Evolutionary conservation across 2,797 vertebrate species (phyloP).

Genomic region (Channa striata): DNA sequence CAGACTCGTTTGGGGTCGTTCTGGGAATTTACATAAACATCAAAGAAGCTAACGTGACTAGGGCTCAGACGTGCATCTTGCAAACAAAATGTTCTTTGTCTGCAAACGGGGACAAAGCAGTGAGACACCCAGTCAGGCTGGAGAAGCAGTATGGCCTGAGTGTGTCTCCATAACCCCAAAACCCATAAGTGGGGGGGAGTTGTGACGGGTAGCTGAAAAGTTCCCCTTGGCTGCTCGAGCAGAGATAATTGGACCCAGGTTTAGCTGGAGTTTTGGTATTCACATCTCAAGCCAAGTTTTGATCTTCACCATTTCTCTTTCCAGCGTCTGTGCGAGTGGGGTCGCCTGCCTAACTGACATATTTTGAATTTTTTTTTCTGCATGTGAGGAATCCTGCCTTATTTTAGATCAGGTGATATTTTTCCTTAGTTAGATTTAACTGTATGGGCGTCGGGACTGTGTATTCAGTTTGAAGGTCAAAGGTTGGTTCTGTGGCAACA

Average conservation of each 20-base stretch:
- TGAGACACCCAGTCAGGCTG: conserved; percentile 41
- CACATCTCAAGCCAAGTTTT: conserved; percentile 73
- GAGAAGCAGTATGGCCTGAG: conserved; percentile 48
- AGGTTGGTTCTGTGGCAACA: conserved; percentile 27
- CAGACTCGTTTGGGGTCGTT: conserved; percentile 3
- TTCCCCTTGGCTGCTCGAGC: conserved; percentile 80
- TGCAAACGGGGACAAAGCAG: conserved; percentile 54
- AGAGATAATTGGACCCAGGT: conserved; percentile 83
- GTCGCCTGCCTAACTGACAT: conserved; percentile 43
- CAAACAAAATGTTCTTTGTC: conserved; percentile 56
- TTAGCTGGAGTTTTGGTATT: conserved; percentile 75
- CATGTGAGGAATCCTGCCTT: conserved; percentile 38
- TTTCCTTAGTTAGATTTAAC: conserved; percentile 36
- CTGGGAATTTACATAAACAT: conserved; percentile 13
- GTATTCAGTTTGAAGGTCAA: conserved; percentile 25
- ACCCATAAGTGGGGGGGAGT: conserved; percentile 62
- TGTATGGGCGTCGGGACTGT: conserved; percentile 8
- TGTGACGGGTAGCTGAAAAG: conserved; percentile 63
- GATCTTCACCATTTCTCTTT: conserved; percentile 60
- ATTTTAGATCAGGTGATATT: conserved; percentile 28
- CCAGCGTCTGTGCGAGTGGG: conserved; percentile 40
- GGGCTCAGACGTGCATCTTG: conserved; percentile 28
- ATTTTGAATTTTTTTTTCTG: conserved; percentile 37
- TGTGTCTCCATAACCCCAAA: conserved; percentile 66
- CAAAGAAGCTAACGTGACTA: conserved; percentile 19